Base-by-base conservation (phyloP, 2,797 vertebrate genomes). In the Myotis pilosus region DNA sequence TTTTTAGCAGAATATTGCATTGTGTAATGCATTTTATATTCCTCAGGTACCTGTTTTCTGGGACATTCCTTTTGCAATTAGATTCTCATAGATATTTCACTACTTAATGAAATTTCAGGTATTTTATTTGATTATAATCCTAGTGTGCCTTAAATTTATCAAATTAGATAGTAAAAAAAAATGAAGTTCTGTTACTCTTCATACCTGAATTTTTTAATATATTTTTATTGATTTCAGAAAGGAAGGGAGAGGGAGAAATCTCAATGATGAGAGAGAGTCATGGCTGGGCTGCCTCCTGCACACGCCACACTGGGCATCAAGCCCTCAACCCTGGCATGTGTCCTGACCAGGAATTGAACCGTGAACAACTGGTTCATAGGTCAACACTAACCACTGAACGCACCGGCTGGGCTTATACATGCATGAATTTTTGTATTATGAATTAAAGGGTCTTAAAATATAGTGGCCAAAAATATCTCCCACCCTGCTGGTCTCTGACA, bases 1-100 rank as follows among this genome's bases (percentile, higher is more conserved):
- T 41, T 92, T 94, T 93, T 95, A 81, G 16, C 17, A 85, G 33
- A 83, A 51, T 72, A 78, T 11, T 3, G 8, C 33, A 47, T 76
- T 47, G 80, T 81, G 82, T 6, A 11, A 76, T 55, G 6, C 6
- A 91, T 72, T 82, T 94, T 86, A 8, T 68, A 38, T 85, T 76
- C 30, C 76, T 82, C 49, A 62, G 30, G 41, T 68, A 38, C 66
- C 89, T 84, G 8, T 89, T 86, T 88, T 81, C 23, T 91, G 51
- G 23, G 16, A 72, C 22, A 78, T 78, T 87, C 64, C 47, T 94
- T 91, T 94, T 41, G 76, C 41, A 75, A 60, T 57, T 86, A 79
- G 4, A 66, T 33, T 68, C 22, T 79, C 38, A 38, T 30, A 68
- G 38, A 23, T 93, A 90, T 64, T 93, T 91, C 55, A 86, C 22